Evolutionary conservation across 2,113 vertebrate genomes (phyloP).

Genomic region (Catagonus wagneri): DNA sequence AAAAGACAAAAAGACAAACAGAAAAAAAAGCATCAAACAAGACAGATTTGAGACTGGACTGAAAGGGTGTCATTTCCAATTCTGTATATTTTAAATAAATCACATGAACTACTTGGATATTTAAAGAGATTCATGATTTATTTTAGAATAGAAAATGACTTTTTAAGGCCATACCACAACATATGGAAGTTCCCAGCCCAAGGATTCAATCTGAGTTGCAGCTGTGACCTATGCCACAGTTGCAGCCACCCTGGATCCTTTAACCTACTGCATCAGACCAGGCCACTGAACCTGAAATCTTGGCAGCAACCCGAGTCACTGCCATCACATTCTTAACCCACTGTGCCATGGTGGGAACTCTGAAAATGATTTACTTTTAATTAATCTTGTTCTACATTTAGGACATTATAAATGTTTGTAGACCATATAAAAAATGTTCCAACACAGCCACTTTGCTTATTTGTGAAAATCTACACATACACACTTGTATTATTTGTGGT

Average conservation of each 20-base stretch:
- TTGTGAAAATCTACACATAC: not conserved
- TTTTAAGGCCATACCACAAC: too few relatives aligned
- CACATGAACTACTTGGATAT: not conserved
- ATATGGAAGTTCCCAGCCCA: too few relatives aligned
- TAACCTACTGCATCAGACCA: too few relatives aligned
- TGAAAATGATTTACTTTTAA: conserved; percentile 31
- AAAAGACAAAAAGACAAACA: too few relatives aligned
- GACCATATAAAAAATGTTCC: not conserved
- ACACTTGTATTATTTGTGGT: not conserved
- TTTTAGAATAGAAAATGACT: conserved; percentile 15
- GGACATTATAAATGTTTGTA: not conserved
- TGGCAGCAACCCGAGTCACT: too few relatives aligned
- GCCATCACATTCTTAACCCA: too few relatives aligned
- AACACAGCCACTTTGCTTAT: not conserved
- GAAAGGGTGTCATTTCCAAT: not conserved
- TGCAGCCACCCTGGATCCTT: too few relatives aligned
- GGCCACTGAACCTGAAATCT: too few relatives aligned
- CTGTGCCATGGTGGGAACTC: too few relatives aligned
- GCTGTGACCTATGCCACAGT: too few relatives aligned
- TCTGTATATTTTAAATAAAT: conserved; percentile 14
- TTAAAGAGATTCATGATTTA: conserved; percentile 11
- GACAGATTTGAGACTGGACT: not conserved
- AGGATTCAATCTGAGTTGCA: too few relatives aligned
- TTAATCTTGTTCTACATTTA: conserved; percentile 2
- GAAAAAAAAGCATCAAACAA: not conserved